Evolutionary conservation across 1,140 invertebrate genomes (phyloP).

Genomic region (Drosophila ficusphila): DNA sequence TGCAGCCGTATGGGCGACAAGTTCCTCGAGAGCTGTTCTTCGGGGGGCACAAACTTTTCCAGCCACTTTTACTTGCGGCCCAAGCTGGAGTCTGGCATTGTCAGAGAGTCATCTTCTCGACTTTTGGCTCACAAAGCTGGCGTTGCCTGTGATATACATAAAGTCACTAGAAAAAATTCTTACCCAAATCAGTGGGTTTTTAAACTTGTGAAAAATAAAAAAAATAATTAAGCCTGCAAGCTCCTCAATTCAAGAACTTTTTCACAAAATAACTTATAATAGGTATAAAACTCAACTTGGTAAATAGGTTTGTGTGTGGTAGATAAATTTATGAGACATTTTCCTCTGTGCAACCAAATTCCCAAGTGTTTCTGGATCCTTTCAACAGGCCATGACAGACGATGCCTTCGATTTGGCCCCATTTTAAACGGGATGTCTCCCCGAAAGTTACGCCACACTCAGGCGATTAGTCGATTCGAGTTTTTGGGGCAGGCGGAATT

Average conservation of each 20-base stretch:
- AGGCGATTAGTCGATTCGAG: constrained; percentile 59
- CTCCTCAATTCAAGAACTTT: no score
- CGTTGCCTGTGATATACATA: constrained; percentile 25
- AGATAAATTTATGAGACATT: no score
- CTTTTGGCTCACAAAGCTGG: constrained; percentile 26
- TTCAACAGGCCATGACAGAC: constrained; percentile 12
- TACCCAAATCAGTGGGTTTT: no score
- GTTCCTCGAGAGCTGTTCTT: neutral
- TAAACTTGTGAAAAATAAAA: no score
- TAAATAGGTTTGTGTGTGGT: no score
- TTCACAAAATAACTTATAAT: no score
- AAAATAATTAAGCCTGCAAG: no score
- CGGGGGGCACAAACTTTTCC: constrained; percentile 48
- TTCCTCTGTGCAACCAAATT: neutral
- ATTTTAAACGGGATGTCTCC: constrained; percentile 9
- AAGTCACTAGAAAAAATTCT: neutral
- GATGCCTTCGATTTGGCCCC: constrained; percentile 13
- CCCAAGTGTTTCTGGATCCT: neutral
- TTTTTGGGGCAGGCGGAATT: constrained; percentile 10
- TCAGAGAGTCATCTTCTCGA: constrained; percentile 64
- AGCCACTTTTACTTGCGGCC: constrained; percentile 27
- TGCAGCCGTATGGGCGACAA: constrained; percentile 63
- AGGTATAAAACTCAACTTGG: no score
- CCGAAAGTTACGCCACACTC: constrained; percentile 40
- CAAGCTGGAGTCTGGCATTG: constrained; percentile 50